phyloP scores from a whole-genome alignment of 2,113 vertebrate genomes.

The Sprattus sprattus region DNA sequence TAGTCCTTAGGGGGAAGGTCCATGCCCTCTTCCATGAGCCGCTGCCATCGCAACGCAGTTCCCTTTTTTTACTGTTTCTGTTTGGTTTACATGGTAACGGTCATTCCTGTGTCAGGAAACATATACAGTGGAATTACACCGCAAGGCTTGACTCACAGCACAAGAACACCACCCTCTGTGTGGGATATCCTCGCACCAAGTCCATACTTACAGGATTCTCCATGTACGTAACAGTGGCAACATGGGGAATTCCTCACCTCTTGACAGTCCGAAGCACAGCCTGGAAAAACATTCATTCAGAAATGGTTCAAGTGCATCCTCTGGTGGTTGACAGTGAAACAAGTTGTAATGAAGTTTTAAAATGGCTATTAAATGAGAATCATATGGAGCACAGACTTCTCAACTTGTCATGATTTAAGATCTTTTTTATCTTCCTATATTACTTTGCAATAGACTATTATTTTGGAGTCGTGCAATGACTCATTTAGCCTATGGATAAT shows the following conservation, averaged over 20 bases:
- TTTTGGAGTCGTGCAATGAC: no score
- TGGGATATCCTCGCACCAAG: slow-evolving; percentile 48
- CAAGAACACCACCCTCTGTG: slow-evolving; percentile 29
- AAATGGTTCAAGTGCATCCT: slow-evolving; percentile 46
- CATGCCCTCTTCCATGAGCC: not conserved
- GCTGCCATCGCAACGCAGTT: not conserved
- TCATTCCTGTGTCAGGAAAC: slow-evolving; percentile 4
- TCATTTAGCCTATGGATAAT: no score
- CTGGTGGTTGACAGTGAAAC: slow-evolving; percentile 55
- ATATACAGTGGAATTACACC: not conserved
- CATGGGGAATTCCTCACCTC: slow-evolving; percentile 64
- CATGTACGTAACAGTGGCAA: slow-evolving; percentile 62
- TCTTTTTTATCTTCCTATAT: no score
- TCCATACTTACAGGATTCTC: slow-evolving; percentile 61
- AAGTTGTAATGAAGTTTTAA: not conserved
- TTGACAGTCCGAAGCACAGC: slow-evolving; percentile 16
- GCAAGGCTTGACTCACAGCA: not conserved
- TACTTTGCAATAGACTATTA: no score
- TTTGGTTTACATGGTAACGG: slow-evolving; percentile 16
- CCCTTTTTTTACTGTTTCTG: not conserved
- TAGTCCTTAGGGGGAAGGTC: slow-evolving; percentile 11
- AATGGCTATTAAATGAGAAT: not conserved
- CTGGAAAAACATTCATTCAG: slow-evolving; percentile 6
- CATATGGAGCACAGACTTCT: no score
- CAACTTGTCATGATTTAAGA: no score